Conservation (phyloP, 2,797 vertebrate genomes). For the Sarcoramphus papa region DNA sequence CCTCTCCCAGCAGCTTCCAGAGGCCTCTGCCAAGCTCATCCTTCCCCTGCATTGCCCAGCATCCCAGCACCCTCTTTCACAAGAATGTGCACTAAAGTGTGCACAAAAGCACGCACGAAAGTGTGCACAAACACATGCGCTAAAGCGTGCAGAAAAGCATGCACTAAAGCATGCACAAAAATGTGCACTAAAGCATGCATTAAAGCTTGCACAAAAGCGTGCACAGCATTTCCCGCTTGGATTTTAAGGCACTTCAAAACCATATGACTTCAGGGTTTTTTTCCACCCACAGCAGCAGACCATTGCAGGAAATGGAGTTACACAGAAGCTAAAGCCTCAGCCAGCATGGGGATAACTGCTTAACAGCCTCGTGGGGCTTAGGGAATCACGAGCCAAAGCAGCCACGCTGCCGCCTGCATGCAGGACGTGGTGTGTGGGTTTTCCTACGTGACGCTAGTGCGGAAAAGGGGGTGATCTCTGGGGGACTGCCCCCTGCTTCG, state of each 20-base stretch:
- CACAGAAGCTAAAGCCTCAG: not conserved
- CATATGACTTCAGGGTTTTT: not conserved
- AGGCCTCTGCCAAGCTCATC: not conserved
- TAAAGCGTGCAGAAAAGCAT: not conserved
- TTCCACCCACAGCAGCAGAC: not conserved
- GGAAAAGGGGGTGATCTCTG: not conserved
- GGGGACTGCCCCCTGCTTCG: not conserved
- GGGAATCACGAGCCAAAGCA: not conserved
- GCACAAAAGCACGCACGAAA: not conserved
- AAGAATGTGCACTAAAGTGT: accelerated
- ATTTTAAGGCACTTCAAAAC: not conserved
- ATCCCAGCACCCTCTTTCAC: not conserved
- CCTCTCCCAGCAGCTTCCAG: not conserved
- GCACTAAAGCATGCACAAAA: not conserved
- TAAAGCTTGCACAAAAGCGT: not conserved
- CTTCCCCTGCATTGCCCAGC: not conserved
- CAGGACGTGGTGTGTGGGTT: accelerated
- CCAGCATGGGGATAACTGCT: not conserved
- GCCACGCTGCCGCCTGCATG: not conserved
- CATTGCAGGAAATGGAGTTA: not conserved
- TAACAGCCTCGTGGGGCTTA: not conserved
- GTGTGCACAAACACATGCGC: accelerated
- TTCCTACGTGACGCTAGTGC: not conserved
- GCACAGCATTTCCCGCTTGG: not conserved
- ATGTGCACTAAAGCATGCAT: accelerated